Percentiles rank a stretch among this genome's conserved stretches.
phyloP scores from a whole-genome alignment of 2,888 invertebrate genomes.

The Hoplodrina blanda region DNA sequence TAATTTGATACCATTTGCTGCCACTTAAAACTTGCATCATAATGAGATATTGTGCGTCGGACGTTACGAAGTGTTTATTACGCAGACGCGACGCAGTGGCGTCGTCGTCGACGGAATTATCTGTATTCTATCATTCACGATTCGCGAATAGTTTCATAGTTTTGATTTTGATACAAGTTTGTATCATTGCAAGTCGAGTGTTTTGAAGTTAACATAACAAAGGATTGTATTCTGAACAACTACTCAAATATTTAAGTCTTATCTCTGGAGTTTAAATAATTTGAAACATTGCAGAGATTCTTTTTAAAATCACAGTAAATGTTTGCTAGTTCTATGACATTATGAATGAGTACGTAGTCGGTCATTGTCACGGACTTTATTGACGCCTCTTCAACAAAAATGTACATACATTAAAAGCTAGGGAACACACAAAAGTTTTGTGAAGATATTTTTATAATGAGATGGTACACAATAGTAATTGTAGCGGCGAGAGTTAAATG shows the following conservation, averaged over 20 bases:
- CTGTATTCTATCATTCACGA: conserved; percentile 60
- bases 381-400: conserved; percentile 32
- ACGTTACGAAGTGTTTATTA: conserved; percentile 80
- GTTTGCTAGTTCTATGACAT: conserved; percentile 5
- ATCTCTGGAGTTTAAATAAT: conserved; percentile 34
- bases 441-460: conserved; percentile 57
- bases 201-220: conserved; percentile 44
- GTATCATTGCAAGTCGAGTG: conserved; percentile 25
- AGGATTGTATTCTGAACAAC: conserved; percentile 38
- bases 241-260: conserved; percentile 28
- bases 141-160: conserved; percentile 42
- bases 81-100: conserved; percentile 76
- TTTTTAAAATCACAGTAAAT: conserved; percentile 24
- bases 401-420: conserved; percentile 23
- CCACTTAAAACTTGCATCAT: conserved; percentile 71
- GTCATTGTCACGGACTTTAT: conserved; percentile 45
- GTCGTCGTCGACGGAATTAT: conserved; percentile 64
- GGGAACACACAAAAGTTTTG: conserved; percentile 30
- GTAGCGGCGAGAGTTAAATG: conserved; percentile 71
- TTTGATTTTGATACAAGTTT: conserved; percentile 47
- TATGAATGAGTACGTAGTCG: conserved; percentile 34
- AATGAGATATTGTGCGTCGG: conserved; percentile 74
- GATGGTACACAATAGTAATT: conserved; percentile 60
- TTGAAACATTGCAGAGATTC: conserved; percentile 20
- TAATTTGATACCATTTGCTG: conserved; percentile 55